Evolutionary conservation across 2,888 invertebrate genomes (phyloP).

Genomic region (Chalcis sispes): DNA sequence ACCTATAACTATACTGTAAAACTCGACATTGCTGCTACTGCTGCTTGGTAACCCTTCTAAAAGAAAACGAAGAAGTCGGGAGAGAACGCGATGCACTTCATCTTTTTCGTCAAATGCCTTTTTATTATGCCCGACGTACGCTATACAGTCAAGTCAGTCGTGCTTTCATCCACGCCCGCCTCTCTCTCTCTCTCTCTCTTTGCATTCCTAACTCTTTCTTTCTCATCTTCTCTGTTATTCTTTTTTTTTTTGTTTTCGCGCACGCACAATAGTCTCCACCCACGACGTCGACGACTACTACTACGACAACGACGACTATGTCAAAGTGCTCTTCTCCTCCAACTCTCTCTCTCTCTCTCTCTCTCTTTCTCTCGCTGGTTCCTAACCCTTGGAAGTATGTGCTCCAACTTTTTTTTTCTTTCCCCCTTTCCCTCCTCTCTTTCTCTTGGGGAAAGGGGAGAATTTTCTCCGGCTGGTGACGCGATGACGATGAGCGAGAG

Average conservation of each 20-base stretch:
- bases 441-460: not conserved
- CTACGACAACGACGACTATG: not conserved
- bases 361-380: too few relatives aligned
- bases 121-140: constrained; percentile 13
- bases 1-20: too few relatives aligned
- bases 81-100: too few relatives aligned
- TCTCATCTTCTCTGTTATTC: not conserved
- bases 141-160: too few relatives aligned
- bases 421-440: not conserved
- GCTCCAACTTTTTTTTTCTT: constrained; percentile 9
- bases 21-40: too few relatives aligned
- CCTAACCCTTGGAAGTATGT: too few relatives aligned
- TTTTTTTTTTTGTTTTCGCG: not conserved
- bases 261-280: constrained; percentile 16
- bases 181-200: constrained; percentile 2
- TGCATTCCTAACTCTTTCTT: constrained; percentile 24
- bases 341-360: not conserved
- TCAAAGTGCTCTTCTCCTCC: not conserved
- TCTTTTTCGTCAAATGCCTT: constrained; percentile 24
- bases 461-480: not conserved
- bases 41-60: too few relatives aligned
- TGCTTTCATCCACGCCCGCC: not conserved
- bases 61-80: too few relatives aligned
- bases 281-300: not conserved
- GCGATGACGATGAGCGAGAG: constrained; percentile 10